Evolutionary conservation across 2,113 vertebrate genomes (phyloP), one percentile per base, ranked within the genome.

Genomic region (Stegastes partitus): DNA sequence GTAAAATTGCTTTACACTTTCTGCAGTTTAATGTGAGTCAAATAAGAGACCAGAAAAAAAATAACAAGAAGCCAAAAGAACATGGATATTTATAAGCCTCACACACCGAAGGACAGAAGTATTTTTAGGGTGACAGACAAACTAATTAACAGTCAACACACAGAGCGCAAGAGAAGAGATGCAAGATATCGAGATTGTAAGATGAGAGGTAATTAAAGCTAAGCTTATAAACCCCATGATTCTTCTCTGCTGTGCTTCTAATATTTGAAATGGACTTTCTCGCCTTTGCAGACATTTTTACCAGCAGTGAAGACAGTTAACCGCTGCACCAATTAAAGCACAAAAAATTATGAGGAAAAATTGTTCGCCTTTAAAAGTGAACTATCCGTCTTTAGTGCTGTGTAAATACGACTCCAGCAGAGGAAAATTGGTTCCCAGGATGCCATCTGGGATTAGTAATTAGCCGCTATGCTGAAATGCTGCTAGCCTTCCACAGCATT

Each of bases 141-240:
- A 28, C 72, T 76, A 89, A 90, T 93, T 92, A 89, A 81, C 59
- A 88, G 71, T 68, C 53, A 63, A 67, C 53, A 67, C 68, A 57
- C 19, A 12, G 18, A 57, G 55, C 7, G 25, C 51, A 77, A 79
- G 59, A 56, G 54, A 55, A 47, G 44, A 79, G 62, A 75, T 39
- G 54, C n/a, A 56, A 74, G 65, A 77, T 65, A 68, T 25, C 69
- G 50, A 51, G 44, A 56, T 25, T 28, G 28, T 39, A 55, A 70
- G 14, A 71, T 62, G 54, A 49, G 63, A 68, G 23, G 62, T 79
- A 74, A 78, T 83, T 74, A 90, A 84, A 79, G 50, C 47, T 34
- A 26, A 82, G 61, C 55, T 18, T 18, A 22, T 26, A 55, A 74
- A n/a, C 14, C 25, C 14, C 50, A 56, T 68, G 23, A n/a, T 81